Conservation (phyloP, 2,888 invertebrate species). For the Synanthedon tipuliformis region DNA sequence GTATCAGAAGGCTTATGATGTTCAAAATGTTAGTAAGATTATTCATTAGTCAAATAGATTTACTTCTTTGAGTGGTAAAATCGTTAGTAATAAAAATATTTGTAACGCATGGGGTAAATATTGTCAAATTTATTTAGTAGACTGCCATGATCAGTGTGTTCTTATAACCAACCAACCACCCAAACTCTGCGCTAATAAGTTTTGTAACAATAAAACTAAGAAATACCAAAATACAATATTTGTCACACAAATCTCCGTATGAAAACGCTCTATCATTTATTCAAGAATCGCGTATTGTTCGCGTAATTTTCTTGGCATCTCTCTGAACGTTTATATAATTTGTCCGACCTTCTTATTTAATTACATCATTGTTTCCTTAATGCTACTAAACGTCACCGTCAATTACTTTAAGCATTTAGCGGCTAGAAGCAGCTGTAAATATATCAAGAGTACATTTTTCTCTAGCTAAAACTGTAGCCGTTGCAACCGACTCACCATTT, state of each 20-base stretch:
- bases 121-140: background rate
- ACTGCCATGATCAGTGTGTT: background rate
- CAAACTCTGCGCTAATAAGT: slow-evolving; percentile 9
- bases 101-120: too few species aligned
- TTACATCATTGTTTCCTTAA: slow-evolving; percentile 1
- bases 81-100: too few species aligned
- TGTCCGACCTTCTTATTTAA: slow-evolving; percentile 7
- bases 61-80: too few species aligned
- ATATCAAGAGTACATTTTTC: background rate
- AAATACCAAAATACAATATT: slow-evolving; percentile 11
- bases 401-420: background rate
- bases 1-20: too few species aligned
- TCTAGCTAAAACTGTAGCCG: background rate
- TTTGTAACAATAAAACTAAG: slow-evolving; percentile 8
- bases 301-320: slow-evolving; percentile 9
- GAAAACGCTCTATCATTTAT: slow-evolving; percentile 3
- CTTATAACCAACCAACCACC: background rate
- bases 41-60: too few species aligned
- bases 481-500: slow-evolving; percentile 3
- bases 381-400: background rate
- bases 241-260: slow-evolving; percentile 9
- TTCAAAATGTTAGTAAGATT: too few species aligned
- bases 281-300: slow-evolving; percentile 8
- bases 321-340: slow-evolving; percentile 5
- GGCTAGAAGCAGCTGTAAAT: background rate